Conservation (phyloP, 2,888 invertebrate genomes). For the Eristalis arbustorum region DNA sequence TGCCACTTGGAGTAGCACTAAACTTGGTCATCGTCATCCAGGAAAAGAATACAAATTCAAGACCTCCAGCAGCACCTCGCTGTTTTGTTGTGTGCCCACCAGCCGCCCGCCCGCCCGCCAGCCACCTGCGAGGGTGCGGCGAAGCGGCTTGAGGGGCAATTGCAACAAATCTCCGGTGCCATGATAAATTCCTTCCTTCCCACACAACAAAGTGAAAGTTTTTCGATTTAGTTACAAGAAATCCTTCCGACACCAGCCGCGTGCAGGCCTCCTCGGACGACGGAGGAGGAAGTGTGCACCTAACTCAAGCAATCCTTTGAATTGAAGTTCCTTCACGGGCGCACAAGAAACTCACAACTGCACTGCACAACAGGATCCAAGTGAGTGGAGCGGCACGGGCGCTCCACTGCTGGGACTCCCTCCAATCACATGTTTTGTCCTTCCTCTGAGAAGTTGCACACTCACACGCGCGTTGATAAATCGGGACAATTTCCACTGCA, state of each 20-base stretch:
- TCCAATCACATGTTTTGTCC: neutral
- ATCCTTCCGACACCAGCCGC: slow-evolving; percentile 49
- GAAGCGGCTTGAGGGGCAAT: neutral
- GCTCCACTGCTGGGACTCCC: neutral
- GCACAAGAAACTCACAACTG: neutral
- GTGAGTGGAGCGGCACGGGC: neutral
- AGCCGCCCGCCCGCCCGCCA: no score
- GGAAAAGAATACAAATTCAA: slow-evolving; percentile 26
- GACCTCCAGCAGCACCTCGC: slow-evolving; percentile 4
- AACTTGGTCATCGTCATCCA: slow-evolving; percentile 45
- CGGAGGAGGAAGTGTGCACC: slow-evolving; percentile 1
- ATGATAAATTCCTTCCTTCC: slow-evolving; percentile 32
- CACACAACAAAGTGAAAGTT: slow-evolving; percentile 59
- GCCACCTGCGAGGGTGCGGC: slow-evolving; percentile 48
- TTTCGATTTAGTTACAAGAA: slow-evolving; percentile 68
- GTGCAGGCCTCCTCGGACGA: neutral
- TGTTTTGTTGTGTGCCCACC: slow-evolving; percentile 17
- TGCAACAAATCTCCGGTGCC: slow-evolving; percentile 52
- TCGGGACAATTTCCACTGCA: slow-evolving; percentile 78
- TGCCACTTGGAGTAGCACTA: neutral
- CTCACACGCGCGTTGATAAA: slow-evolving; percentile 74
- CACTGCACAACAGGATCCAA: neutral
- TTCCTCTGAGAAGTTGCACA: slow-evolving; percentile 54
- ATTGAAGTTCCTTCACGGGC: neutral
- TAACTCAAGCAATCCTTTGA: slow-evolving; percentile 33